A percentile compares a stretch with the other conserved stretches of the same genome.
Conservation (phyloP, 2,888 invertebrate genomes). For the Latrodectus elegans region DNA sequence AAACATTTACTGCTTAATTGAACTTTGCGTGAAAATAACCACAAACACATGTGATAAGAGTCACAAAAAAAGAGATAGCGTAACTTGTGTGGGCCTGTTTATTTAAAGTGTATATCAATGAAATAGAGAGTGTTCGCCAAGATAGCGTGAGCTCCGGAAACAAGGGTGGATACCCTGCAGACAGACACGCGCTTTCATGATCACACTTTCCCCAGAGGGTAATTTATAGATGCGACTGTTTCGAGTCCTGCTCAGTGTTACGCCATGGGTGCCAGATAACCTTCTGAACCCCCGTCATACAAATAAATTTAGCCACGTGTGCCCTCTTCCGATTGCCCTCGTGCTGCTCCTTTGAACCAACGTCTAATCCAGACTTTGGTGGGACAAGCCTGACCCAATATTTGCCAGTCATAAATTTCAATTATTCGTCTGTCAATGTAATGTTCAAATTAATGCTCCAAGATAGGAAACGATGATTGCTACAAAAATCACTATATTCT, state of each 20-base stretch:
- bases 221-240: conserved; percentile 67
- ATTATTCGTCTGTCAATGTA: conserved; percentile 31
- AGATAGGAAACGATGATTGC: too few species aligned
- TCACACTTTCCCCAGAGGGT: conserved; percentile 48
- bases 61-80: background rate
- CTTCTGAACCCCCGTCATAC: conserved; percentile 45
- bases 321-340: conserved; percentile 43
- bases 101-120: background rate
- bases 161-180: background rate
- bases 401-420: conserved; percentile 57
- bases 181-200: conserved; percentile 29
- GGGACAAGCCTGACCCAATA: conserved; percentile 23
- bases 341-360: conserved; percentile 36
- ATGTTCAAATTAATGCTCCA: background rate
- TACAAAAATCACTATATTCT: too few species aligned
- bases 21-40: background rate
- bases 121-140: background rate
- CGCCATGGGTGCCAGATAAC: conserved; percentile 46
- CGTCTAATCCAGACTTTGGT: conserved; percentile 41
- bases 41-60: background rate
- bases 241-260: conserved; percentile 52
- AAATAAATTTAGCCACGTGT: conserved; percentile 65
- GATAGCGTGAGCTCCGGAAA: conserved; percentile 15
- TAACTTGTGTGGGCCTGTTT: conserved; percentile 1
- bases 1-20: too few species aligned